Percentiles rank a stretch among this genome's conserved stretches.
phyloP scores from a whole-genome alignment of 2,888 invertebrate genomes.

The Temnothorax unifasciatus region DNA sequence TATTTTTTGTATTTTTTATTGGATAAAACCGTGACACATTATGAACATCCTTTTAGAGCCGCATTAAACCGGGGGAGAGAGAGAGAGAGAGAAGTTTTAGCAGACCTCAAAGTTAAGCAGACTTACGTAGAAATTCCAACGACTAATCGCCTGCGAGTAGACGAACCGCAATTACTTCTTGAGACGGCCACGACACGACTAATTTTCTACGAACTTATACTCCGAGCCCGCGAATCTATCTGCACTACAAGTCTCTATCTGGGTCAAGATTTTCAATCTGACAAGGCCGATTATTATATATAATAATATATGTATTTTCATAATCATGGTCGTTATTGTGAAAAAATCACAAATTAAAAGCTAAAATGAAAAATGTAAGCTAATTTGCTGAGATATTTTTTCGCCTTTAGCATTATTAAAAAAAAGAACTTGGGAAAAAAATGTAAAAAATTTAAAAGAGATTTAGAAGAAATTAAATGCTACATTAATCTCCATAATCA shows the following conservation, averaged over 20 bases:
- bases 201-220: conserved; percentile 60
- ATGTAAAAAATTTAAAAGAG: neutral
- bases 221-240: conserved; percentile 45
- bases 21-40: conserved; percentile 27
- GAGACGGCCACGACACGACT: conserved; percentile 38
- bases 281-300: conserved; percentile 23
- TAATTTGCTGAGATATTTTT: neutral
- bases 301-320: too few relatives aligned
- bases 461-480: neutral
- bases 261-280: conserved; percentile 69
- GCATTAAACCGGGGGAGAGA: conserved; percentile 4
- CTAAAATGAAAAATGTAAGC: neutral
- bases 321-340: neutral
- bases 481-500: neutral
- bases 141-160: conserved; percentile 48
- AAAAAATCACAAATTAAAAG: neutral
- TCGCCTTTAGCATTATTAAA: neutral
- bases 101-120: conserved; percentile 29
- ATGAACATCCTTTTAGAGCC: conserved; percentile 21
- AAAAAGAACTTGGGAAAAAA: neutral
- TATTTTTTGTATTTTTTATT: conserved; percentile 37
- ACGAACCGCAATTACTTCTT: conserved; percentile 53
- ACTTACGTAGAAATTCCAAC: conserved; percentile 48
- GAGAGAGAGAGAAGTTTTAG: conserved; percentile 17
- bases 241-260: conserved; percentile 44